Evolutionary conservation across 2,888 invertebrate genomes (phyloP).

Genomic region (Aelia acuminata): DNA sequence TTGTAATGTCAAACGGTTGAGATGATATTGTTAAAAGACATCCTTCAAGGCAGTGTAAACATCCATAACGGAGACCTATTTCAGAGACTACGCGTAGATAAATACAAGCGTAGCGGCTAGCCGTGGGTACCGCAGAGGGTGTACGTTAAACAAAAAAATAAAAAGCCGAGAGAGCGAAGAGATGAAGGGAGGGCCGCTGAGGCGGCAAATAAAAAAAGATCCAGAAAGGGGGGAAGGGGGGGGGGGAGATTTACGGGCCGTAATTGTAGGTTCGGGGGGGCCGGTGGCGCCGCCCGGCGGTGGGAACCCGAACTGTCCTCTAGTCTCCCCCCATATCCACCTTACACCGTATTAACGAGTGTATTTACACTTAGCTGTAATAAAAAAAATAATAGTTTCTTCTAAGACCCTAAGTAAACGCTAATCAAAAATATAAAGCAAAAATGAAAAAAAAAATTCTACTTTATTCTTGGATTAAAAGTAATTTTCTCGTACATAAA

Average conservation of each 20-base stretch:
- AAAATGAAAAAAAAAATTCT: no score
- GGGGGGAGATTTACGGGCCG: slow-evolving; percentile 63
- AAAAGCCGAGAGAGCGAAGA: not conserved
- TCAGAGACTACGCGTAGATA: not conserved
- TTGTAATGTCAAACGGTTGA: not conserved
- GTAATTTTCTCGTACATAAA: no score
- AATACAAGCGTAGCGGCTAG: slow-evolving; percentile 3
- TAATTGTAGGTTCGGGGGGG: slow-evolving; percentile 63
- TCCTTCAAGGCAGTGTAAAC: not conserved
- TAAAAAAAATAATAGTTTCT: not conserved
- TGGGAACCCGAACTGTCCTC: slow-evolving; percentile 54
- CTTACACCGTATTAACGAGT: not conserved
- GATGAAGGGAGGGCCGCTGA: slow-evolving; percentile 30
- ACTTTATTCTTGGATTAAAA: no score
- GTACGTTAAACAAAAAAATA: slow-evolving; percentile 23
- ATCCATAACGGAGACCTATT: not conserved
- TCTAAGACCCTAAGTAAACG: not conserved
- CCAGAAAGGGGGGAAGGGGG: slow-evolving; percentile 31
- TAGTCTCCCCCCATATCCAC: not conserved
- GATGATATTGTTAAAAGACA: not conserved
- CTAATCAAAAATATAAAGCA: no score
- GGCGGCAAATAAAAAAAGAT: slow-evolving; percentile 20
- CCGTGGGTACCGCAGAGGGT: slow-evolving; percentile 2
- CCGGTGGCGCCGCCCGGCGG: slow-evolving; percentile 54
- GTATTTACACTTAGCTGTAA: not conserved